Evolutionary conservation across 2,888 invertebrate species (phyloP), one percentile per base, ranked within the genome.

Genomic region (Branchipolynoe longqiensis): DNA sequence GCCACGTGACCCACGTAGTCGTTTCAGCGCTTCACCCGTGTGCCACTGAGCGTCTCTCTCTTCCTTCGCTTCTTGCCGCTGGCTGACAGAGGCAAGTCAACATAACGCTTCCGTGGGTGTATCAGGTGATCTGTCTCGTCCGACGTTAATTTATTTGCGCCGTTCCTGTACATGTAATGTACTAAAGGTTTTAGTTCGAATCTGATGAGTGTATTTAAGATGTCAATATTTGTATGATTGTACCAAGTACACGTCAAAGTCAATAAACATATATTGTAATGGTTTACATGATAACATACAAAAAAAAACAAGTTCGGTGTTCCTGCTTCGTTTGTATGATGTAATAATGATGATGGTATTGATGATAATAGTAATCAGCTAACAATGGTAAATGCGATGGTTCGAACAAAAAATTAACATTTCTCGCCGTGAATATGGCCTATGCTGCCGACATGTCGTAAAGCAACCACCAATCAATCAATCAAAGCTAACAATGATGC

Each of bases 191-290:
- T 84, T 56, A 58, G 48, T 84, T 74, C 28, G 40, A n/a, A 56
- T 58, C 84, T 84, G 74, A 84, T 84, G 74, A 84, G 78, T 74
- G 84, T 84, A 84, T 84, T 84, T 84, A 84, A 78, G 84, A 84
- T 84, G 84, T 84, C 84, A 78, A 84, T 84, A 84, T 84, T 84
- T 84, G 84, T 84, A 84, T 56, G 84, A 84, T 84, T 84, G 84
- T 84, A 84, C 84, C 84, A 84, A 84, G 84, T 84, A 62, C 84
- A 84, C 59, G 84, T 84, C 84, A 84, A 84, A 74, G 84, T 84
- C 84, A 84, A 84, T 84, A 84, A 84, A 84, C 84, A 84, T 84
- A 73, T 84, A 84, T 84, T 84, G 84, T 84, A 84, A 82, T 82
- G 82, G 82, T 82, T 78, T 78, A 78, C 78, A 78, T 48, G 78